Evolutionary conservation across 2,888 invertebrate species (phyloP).

Genomic region (Escarpia spicata): DNA sequence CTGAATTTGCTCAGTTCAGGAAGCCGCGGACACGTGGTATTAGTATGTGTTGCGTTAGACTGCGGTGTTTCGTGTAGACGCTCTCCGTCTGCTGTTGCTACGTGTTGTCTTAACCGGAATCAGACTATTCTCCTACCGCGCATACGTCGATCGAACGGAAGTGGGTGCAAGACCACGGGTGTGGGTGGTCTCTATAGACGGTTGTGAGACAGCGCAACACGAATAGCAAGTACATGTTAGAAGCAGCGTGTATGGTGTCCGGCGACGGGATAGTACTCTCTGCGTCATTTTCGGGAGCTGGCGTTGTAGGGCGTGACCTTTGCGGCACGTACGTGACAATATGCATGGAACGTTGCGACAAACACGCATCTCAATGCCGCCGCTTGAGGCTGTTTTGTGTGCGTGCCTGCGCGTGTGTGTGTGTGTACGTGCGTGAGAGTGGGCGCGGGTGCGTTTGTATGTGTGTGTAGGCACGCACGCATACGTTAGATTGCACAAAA

Average conservation of each 20-base stretch:
- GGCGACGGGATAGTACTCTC: not conserved
- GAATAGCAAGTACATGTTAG: constrained; percentile 6
- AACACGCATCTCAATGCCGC: not conserved
- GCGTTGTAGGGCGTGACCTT: not conserved
- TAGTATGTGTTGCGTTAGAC: not conserved
- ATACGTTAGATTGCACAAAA: not conserved
- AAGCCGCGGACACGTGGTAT: not conserved
- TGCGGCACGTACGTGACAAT: not conserved
- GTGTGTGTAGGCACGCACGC: not conserved
- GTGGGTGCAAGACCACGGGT: not conserved
- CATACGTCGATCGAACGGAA: not conserved
- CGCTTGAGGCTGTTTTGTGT: not conserved
- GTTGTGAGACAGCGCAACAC: not conserved
- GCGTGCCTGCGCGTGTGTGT: not conserved
- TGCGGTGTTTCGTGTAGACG: constrained; percentile 16
- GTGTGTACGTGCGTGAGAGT: not conserved
- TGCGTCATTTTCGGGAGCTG: not conserved
- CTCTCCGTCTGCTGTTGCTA: not conserved
- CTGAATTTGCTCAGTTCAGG: constrained; percentile 16
- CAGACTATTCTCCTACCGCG: not conserved
- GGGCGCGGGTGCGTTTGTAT: not conserved
- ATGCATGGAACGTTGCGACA: constrained; percentile 7
- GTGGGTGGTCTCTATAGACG: not conserved
- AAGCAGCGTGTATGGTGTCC: not conserved
- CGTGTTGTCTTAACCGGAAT: not conserved